These are phyloP conservation scores for Pediacus dermestoides DNA, from an alignment of 2,888 invertebrate genomes.

Conservation along the genomic window DNA sequence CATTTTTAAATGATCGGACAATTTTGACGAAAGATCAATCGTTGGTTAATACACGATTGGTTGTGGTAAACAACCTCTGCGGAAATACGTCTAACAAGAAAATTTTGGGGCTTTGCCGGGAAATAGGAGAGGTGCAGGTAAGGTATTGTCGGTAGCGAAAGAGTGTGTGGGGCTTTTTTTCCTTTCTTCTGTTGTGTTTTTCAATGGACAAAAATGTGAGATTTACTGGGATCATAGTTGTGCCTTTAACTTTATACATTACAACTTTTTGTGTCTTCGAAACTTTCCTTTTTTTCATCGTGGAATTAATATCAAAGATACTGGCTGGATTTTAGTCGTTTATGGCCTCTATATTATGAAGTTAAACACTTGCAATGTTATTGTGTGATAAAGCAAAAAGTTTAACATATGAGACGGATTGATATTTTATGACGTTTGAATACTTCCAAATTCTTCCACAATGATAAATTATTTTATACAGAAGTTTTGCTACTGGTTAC, in stretches of 20 bases:
- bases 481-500: too few species aligned
- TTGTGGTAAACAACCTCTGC: constrained; percentile 5
- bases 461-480: too few species aligned
- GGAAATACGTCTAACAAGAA: background rate
- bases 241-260: background rate
- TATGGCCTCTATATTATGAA: too few species aligned
- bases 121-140: constrained; percentile 9
- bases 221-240: too few species aligned
- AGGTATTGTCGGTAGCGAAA: too few species aligned
- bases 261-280: background rate
- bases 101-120: background rate
- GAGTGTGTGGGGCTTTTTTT: too few species aligned
- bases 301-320: background rate
- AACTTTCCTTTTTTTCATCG: background rate
- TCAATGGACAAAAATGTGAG: constrained; percentile 12
- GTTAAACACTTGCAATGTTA: too few species aligned
- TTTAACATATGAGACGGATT: too few species aligned
- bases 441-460: too few species aligned
- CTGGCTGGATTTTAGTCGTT: too few species aligned
- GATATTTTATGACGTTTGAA: too few species aligned
- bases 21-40: constrained; percentile 4
- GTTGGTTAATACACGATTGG: background rate
- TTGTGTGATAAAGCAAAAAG: too few species aligned
- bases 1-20: constrained; percentile 2
- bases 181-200: background rate